Conservation (phyloP, 2,797 vertebrate species). For the Parauchenoglanis ngamensis region DNA sequence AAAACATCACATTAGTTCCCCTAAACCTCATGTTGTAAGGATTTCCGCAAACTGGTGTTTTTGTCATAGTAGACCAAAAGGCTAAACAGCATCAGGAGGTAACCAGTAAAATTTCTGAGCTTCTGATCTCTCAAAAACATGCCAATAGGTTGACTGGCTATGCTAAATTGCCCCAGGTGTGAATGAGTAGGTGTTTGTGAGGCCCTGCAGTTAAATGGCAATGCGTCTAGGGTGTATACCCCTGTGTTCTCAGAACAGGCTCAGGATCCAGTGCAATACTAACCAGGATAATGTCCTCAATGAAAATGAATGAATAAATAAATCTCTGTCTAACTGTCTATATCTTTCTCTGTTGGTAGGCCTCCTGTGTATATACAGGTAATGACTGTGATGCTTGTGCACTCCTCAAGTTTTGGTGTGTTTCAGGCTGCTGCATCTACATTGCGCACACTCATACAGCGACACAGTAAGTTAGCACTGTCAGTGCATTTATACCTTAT, state of each 20-base stretch:
- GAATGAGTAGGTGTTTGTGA: neutral
- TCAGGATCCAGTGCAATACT: neutral
- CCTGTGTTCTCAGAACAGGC: neutral
- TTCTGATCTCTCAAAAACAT: neutral
- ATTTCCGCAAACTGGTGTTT: neutral
- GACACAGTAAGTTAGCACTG: slow-evolving; percentile 77
- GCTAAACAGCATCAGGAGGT: neutral
- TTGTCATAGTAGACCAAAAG: neutral
- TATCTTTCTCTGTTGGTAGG: slow-evolving; percentile 31
- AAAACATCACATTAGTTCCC: neutral
- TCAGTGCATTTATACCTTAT: neutral
- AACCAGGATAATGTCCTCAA: neutral
- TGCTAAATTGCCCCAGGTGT: neutral
- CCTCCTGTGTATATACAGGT: slow-evolving; percentile 61
- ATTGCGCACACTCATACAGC: slow-evolving; percentile 81
- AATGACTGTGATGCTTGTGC: slow-evolving; percentile 90
- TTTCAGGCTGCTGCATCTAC: slow-evolving; percentile 87
- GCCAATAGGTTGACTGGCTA: neutral
- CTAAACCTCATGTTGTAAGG: neutral
- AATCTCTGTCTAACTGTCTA: neutral
- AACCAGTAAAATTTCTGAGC: neutral
- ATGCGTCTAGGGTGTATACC: too few relatives aligned
- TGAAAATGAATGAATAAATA: neutral
- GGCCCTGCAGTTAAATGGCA: too few relatives aligned
- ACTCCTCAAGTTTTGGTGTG: slow-evolving; percentile 83